Base-by-base conservation (phyloP, 2,113 vertebrate genomes). In the Vulpes lagopus region DNA sequence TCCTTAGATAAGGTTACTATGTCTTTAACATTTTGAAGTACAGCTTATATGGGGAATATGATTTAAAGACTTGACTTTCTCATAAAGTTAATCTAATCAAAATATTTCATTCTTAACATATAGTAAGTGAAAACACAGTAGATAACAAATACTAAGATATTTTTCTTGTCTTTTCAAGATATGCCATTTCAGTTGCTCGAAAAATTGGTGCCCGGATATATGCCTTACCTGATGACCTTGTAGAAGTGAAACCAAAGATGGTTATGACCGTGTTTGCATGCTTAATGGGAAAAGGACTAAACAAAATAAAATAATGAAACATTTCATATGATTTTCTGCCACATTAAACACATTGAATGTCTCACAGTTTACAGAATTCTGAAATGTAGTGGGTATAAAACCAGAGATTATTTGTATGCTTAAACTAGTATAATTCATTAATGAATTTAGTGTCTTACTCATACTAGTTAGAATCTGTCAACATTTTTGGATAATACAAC, bases 211-310 rank as follows among this genome's bases (percentile, higher is more conserved):
- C 99, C 91, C 99, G 99, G 91, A 99, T 99, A 95, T 99, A 99
- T 14, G 99, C 99, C 9, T 99, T 99, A 94, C 99, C 99, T 89
- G 99, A 99, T 81, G 99, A 99, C 96, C 98, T 99, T 55, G 99
- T 99, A 97, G 99, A 99, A 98, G 99, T 99, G 97, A 99, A 99
- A 92, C 99, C 99, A 93, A 99, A 99, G 99, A 99, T 99, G 99
- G 99, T 99, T 98, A 99, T 99, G 99, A 99, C 99, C 0, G 98
- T 99, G 97, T 99, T 99, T 83, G 99, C 99, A 32, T 99, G 99
- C 98, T 99, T 99, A 97, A 99, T 99, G 99, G 99, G 99, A 90
- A 99, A 99, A 96, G 98, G 99, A 97, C 96, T 99, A 96, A 99
- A 99, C 98, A 99, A 99, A 98, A 98, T 98, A 96, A 99, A 99